Conservation (phyloP, 2,888 invertebrate species). For the Arctia plantaginis region DNA sequence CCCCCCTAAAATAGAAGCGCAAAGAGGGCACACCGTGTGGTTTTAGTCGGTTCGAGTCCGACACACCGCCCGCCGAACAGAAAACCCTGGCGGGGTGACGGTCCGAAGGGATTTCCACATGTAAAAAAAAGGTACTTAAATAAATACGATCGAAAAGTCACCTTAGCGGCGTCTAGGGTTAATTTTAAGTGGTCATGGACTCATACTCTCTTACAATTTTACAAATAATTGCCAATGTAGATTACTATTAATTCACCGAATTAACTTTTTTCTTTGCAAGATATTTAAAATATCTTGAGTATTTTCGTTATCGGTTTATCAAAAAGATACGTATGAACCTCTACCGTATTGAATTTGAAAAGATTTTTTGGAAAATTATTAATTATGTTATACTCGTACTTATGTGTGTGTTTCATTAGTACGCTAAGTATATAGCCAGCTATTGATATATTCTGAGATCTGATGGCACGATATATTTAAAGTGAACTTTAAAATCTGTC, state of each 20-base stretch:
- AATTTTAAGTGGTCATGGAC: neutral
- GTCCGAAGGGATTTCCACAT: no score
- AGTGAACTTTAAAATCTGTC: no score
- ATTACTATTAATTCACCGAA: neutral
- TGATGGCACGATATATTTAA: no score
- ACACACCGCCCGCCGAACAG: no score
- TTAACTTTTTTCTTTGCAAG: neutral
- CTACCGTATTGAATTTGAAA: neutral
- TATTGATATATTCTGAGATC: no score
- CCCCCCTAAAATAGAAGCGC: no score
- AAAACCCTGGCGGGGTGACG: no score
- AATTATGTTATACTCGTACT: neutral
- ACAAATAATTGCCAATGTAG: neutral
- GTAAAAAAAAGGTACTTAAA: no score
- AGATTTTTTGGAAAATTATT: neutral
- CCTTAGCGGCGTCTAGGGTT: neutral
- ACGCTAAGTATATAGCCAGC: no score
- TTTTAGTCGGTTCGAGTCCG: no score
- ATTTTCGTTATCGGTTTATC: neutral
- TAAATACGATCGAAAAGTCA: neutral
- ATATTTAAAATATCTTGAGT: neutral
- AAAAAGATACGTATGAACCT: neutral
- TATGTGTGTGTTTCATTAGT: no score
- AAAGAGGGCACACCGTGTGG: no score
- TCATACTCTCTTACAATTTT: neutral